Percentiles rank a stretch among this genome's conserved stretches.
phyloP scores from a whole-genome alignment of 2,797 vertebrate genomes.

The Gephyroberyx darwinii region DNA sequence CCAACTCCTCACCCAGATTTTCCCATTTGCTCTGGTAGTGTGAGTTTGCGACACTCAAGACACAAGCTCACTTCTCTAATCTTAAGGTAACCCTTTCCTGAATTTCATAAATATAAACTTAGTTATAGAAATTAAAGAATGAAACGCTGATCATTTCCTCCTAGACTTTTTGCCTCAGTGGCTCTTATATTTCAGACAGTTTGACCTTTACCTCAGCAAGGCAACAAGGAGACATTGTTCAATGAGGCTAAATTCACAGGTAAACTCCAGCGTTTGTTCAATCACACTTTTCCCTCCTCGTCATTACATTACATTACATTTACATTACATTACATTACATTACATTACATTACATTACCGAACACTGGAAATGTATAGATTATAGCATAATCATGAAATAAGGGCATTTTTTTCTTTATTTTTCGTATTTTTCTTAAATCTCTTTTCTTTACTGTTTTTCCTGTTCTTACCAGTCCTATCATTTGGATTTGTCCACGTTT shows the following conservation, averaged over 20 bases:
- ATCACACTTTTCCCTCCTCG: not conserved
- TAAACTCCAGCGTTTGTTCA: not conserved
- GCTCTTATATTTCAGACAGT: conserved; percentile 3
- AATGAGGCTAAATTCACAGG: not conserved
- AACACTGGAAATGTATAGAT: too few relatives aligned
- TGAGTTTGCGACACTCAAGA: not conserved
- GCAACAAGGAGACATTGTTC: not conserved
- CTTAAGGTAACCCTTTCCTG: conserved; percentile 11
- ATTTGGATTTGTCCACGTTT: not conserved
- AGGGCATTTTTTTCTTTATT: too few relatives aligned
- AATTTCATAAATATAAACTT: conserved; percentile 10
- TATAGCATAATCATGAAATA: too few relatives aligned
- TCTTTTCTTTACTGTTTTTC: too few relatives aligned
- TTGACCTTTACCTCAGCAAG: not conserved
- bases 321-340: not conserved
- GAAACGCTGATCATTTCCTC: not conserved
- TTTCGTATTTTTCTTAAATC: too few relatives aligned
- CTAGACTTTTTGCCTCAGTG: not conserved
- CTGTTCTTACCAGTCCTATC: too few relatives aligned
- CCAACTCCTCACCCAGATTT: not conserved
- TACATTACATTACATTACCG: not conserved
- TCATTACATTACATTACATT: not conserved
- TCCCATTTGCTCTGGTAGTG: conserved; percentile 2
- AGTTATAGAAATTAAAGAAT: not conserved
- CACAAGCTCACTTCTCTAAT: conserved; percentile 40